A percentile compares a stretch with the other conserved stretches of the same genome.
Evolutionary conservation across 2,797 vertebrate genomes (phyloP).

Genomic region (Phrynocephalus vlangalii): DNA sequence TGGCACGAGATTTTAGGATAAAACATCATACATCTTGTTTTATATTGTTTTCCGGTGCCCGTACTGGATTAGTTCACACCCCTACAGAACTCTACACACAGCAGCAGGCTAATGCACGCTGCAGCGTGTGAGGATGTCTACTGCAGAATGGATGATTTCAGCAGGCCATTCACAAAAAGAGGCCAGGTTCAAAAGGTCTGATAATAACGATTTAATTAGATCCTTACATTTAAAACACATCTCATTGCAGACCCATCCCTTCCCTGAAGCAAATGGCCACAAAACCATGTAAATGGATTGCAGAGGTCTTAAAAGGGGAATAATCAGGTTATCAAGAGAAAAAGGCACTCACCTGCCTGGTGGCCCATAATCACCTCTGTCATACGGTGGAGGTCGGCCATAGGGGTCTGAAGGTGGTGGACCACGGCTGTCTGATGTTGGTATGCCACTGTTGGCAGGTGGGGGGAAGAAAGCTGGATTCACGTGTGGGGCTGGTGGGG

Average conservation of each 20-base stretch:
- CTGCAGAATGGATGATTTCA: neutral
- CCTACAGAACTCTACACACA: neutral
- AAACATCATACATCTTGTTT: neutral
- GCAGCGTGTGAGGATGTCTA: neutral
- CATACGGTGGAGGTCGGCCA: conserved; percentile 94
- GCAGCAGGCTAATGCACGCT: neutral
- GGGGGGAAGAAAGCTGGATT: conserved; percentile 99
- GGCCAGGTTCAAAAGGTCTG: neutral
- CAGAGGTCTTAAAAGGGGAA: conserved; percentile 29
- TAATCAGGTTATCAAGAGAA: conserved; percentile 46
- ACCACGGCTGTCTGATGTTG: conserved; percentile 90
- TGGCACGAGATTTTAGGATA: neutral
- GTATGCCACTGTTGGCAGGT: conserved; percentile 94
- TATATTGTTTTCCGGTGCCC: neutral
- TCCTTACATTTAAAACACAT: neutral
- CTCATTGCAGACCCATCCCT: conserved; percentile 33
- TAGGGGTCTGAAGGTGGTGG: conserved; percentile 95
- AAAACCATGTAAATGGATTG: conserved; percentile 23
- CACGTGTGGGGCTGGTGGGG: conserved; percentile 96
- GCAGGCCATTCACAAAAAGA: conserved; percentile 3
- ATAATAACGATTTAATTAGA: conserved; percentile 17
- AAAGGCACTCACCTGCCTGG: conserved; percentile 89
- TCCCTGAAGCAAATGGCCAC: conserved; percentile 22
- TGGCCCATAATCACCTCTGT: conserved; percentile 96
- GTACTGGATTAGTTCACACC: neutral